A percentile compares a stretch with the other conserved stretches of the same genome.
These are phyloP conservation scores for Coluber constrictor DNA, from an alignment of 2,797 vertebrate species.

Conservation along the genomic window DNA sequence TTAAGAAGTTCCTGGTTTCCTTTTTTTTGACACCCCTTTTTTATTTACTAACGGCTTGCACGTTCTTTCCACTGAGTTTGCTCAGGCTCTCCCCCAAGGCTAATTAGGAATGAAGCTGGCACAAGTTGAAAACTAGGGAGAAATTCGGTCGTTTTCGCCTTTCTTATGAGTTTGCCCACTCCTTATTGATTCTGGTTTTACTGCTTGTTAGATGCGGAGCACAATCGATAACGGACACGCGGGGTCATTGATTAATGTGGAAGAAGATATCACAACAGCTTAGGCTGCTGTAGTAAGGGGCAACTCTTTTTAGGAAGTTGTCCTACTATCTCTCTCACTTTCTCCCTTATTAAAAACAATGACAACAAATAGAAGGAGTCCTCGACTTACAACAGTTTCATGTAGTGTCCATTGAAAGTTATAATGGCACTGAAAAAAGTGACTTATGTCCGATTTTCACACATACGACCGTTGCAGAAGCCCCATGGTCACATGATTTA, in stretches of 20 bases:
- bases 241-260: conserved; percentile 55
- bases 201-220: conserved; percentile 42
- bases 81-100: conserved; percentile 25
- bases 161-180: conserved; percentile 50
- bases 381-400: neutral
- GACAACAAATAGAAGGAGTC: neutral
- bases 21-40: conserved; percentile 4
- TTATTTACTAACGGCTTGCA: conserved; percentile 38
- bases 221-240: conserved; percentile 48
- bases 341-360: neutral
- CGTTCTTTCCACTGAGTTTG: conserved; percentile 40
- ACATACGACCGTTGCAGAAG: neutral
- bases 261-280: conserved; percentile 41
- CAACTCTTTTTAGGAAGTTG: conserved; percentile 24
- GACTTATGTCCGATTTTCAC: neutral
- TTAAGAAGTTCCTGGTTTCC: conserved; percentile 16
- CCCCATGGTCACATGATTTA: too few relatives aligned
- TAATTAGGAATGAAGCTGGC: conserved; percentile 45
- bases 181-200: conserved; percentile 44
- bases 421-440: neutral
- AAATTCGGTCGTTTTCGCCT: conserved; percentile 37
- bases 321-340: neutral
- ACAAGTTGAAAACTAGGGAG: conserved; percentile 43
- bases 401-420: neutral
- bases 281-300: conserved; percentile 47